These are phyloP conservation scores for Schizopygopsis pylzovi DNA, from an alignment of 2,797 vertebrate genomes.

Conservation along the genomic window DNA sequence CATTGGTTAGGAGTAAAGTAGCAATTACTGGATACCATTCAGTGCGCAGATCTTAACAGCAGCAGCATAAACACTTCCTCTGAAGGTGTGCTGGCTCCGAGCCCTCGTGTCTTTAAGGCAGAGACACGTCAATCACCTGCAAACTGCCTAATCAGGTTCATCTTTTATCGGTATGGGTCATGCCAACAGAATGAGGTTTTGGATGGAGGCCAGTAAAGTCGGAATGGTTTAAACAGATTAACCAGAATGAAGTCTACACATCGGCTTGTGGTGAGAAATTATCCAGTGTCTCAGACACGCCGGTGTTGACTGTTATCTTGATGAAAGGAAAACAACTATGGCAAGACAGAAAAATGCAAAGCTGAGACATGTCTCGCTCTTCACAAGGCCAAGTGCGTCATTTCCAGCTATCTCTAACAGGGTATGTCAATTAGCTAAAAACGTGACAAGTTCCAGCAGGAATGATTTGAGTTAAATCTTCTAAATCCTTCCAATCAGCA, in stretches of 20 bases:
- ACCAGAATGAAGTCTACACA: constrained; percentile 39
- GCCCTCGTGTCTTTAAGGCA: constrained; percentile 32
- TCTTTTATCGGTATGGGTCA: constrained; percentile 67
- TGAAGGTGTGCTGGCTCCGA: constrained; percentile 62
- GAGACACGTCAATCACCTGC: constrained; percentile 48
- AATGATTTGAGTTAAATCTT: constrained; percentile 30
- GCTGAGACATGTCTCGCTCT: constrained; percentile 46
- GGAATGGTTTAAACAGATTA: constrained; percentile 32
- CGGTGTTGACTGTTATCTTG: constrained; percentile 66
- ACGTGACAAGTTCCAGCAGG: constrained; percentile 25
- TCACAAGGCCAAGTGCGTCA: constrained; percentile 15
- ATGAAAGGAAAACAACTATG: constrained; percentile 59
- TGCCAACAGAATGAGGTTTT: constrained; percentile 46
- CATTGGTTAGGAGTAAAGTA: constrained; percentile 66
- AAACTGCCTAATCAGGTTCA: constrained; percentile 72
- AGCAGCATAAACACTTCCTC: constrained; percentile 66
- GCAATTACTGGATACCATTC: constrained; percentile 73
- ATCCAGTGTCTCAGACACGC: constrained; percentile 64
- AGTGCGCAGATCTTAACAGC: constrained; percentile 67
- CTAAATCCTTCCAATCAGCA: constrained; percentile 5
- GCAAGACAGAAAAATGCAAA: constrained; percentile 36
- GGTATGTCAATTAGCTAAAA: constrained; percentile 35
- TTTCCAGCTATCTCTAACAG: constrained; percentile 34
- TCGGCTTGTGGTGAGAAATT: constrained; percentile 49
- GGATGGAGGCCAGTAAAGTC: constrained; percentile 35